Base-by-base conservation (phyloP, 1,140 invertebrate genomes). In the Halyomorpha halys region DNA sequence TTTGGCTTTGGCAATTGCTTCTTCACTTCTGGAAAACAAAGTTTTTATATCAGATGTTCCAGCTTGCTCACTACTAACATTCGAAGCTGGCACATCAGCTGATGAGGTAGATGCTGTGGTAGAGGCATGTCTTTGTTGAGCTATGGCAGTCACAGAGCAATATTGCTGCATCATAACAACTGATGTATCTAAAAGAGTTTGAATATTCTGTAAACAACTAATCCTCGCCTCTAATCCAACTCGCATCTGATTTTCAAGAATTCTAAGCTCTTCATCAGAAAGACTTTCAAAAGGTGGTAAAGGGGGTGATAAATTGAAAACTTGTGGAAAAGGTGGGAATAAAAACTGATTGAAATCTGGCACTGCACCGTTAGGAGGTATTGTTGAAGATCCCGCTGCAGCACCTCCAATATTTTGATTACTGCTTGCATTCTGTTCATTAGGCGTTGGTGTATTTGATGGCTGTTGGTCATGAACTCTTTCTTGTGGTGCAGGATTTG, bases 131-230 rank as follows among this genome's bases (percentile, higher is more conserved):
- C 34, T 39, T 13, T 39, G 34, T 13, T 39, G 34, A 39, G 34
- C 34, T 39, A 13, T 6, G 11, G 34, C 34, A 39, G 34, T 13
- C 1, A 39, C 34, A 1, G 34, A 39, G 11, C 34, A 39, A 39
- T 60, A 60, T 44, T 60, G 25, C 27, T 60, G 59, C 34, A 60
- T 34, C 59, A 60, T 30, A 21, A 34, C 16, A 18, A 39, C n/a
- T 3, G 59, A 18, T 19, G 59, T 18, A 18, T 60, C 59, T 18
- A 60, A 13, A 11, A 60, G n/a, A 8, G 23, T 44, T 9, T 25
- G 18, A 13, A 44, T 44, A 30, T 44, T 39, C 16, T 60, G 34
- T 18, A 60, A 19, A 21, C 34, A 60, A 6, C 18, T 39, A 2
- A 60, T 60, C 19, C 34, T 25, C 5, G 25, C 30, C 21, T 18